Evolutionary conservation across 53 echinoderm and acorn worm genomes (phyloP), one percentile per base, ranked within the genome.

Genomic region (Crossaster papposus): DNA sequence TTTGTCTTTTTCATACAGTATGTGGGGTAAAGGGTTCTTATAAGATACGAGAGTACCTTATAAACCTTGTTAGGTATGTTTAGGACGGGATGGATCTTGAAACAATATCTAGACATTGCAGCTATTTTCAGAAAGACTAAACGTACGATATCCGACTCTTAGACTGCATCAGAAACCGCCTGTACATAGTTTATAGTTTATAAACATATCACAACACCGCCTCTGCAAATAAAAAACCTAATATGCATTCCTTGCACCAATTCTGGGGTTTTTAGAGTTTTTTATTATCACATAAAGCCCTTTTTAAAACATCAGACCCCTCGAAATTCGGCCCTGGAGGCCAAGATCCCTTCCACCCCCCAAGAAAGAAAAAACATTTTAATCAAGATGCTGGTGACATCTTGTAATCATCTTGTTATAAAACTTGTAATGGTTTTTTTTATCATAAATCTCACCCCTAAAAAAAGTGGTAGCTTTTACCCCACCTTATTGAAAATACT

Each of bases 371-470:
- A 22, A 18, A 64, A 68, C 37, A 65, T 6, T 0, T 84, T 72
- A 53, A 12, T 51, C 30, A 72, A 84, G 84, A 72, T 84, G 84
- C 84, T 84, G 84, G 84, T 36, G 72, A 70, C 84, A 72, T 84
- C 84, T 84, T 82, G 24, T 73, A 37, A 28, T 30, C 38, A 50
- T 68, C 64, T 37, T 32, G 26, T 64, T 65, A n/a, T n/a, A n/a
- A 13, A 82, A 29, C 35, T 37, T 68, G 82, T 65, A 44, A 36
- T 68, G 82, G 65, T 44, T 44, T 84, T 44, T 84, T 51, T 51
- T 31, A 70, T 50, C 2, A 8, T 24, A 36, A 51, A 14, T 15
- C 75, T 37, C 78, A 18, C 51, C 51, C 78, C 23, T 44, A n/a
- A n/a, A 78, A 20, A 14, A 36, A 28, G 29, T 71, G 28, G 4